Base-by-base conservation (phyloP, 2,113 vertebrate genomes). In the Polypterus bichir region DNA sequence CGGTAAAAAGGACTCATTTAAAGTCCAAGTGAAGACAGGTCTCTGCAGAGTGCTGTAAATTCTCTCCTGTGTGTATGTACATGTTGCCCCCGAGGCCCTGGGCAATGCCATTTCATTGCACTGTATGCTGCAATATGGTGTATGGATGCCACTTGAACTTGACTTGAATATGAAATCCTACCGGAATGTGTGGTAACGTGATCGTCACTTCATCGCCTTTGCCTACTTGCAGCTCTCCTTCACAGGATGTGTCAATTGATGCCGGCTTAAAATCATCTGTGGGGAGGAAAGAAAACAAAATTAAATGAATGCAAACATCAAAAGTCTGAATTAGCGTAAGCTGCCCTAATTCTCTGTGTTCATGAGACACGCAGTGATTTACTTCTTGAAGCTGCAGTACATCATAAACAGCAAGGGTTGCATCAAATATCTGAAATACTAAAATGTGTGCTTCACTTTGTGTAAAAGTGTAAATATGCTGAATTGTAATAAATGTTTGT, bases 201-300 rank as follows among this genome's bases (percentile, higher is more conserved):
- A 99, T 99, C 54, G 94, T 98, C 51, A 99, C 94, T 73, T 99
- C 94, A 65, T 99, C 96, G 73, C 94, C 94, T 87, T 98, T 99
- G 63, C 96, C 96, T 7, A 97, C 93, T 51, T 98, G 93, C 44
- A 99, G 88, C 57, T 97, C 93, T 47, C 96, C 96, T 70, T 99
- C 95, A 69, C 93, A 97, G 57, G 91, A 90, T 0, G 94, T 98
- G 66, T 99, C 95, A 58, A 99, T 97, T 0, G 96, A 99, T 1
- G 96, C 96, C 3, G 96, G 96, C 66, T 99, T 99, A 80, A 99
- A 99, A 67, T 99, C 96, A 89, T 99, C 96, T 99, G 62, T 10
- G 73, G 62, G 77, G 47, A 49, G 53, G 67, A 45, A 73, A 69
- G 46, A 70, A 60, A 8, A 27, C 27, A 27, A 27, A 65, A 46